Evolutionary conservation across 1,140 invertebrate species (phyloP), one percentile per base, ranked within the genome.

Genomic region (Bursaphelenchus mucronatus): DNA sequence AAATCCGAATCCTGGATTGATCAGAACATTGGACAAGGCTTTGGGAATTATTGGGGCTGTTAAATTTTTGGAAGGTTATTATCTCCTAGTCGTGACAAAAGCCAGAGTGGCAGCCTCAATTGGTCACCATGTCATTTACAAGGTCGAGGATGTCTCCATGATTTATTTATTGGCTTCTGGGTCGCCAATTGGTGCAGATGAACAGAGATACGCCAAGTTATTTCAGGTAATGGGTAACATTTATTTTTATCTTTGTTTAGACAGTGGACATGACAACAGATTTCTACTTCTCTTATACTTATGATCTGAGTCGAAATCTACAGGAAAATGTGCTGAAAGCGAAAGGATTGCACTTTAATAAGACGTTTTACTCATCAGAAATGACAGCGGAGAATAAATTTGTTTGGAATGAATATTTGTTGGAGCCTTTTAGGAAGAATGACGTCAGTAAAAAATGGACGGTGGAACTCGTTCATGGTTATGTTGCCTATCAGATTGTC

Each of bases 241-340:
- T 50, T 53, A 15, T 39, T 39, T 56, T 74, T 49, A 9, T 21
- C 8, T 19, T 17, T 8, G 68, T 81, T 67, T 50, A 79, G 76
- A 68, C 71, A 0, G 78, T 80, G 10, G 78, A 80, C 63, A 64
- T 80, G 17, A 78, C 78, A 1, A 80, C 78, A n/a, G 71, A 80
- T 59, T 80, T 80, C 65, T 80, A 81, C 56, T 80, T 80, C 56
- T 80, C 79, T n/a, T 80, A 80, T 58, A 80, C 78, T 0, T 80
- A 80, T 51, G 74, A 80, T 64, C 53, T 80, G 15, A 78, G 71
- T 46, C 66, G 70, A 19, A 80, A 72, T 17, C 54, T 80, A n/a
- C 79, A 81, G 63, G 78, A 81, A 45, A 80, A 81, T 68, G 63
- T 61, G 19, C 45, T 79, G 6, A 61, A 55, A 46, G 62, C 62